Conservation (phyloP, 2,113 vertebrate genomes). For the Mormyrus iriodes region DNA sequence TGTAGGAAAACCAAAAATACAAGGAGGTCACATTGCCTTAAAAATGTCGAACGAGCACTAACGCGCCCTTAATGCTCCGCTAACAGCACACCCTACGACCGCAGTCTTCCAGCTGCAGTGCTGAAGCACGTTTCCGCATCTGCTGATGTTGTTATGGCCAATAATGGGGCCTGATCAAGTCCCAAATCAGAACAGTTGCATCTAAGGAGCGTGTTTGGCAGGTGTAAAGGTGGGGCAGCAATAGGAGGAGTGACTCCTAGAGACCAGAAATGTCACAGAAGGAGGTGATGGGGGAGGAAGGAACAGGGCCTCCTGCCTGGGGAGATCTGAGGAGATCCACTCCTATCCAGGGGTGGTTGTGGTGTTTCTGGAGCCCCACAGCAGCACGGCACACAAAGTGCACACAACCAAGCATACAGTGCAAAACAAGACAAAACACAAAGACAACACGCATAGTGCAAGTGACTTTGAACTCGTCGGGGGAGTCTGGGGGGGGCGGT, state of each 20-base stretch:
- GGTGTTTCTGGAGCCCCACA: not conserved
- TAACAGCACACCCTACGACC: not conserved
- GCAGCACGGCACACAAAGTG: not conserved
- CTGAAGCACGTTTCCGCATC: not conserved
- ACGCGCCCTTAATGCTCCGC: not conserved
- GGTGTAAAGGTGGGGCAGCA: not conserved
- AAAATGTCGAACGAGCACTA: slow-evolving; percentile 12
- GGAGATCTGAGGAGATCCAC: not conserved
- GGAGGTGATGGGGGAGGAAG: not conserved
- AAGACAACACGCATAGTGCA: not conserved
- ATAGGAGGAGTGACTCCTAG: not conserved
- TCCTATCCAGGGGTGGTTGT: not conserved
- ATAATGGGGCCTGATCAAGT: not conserved
- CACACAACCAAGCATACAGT: not conserved
- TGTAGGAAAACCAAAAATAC: not conserved
- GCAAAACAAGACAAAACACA: not conserved
- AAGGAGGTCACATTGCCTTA: not conserved
- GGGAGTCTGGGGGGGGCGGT: not conserved
- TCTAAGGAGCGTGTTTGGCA: not conserved
- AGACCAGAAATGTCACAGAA: not conserved
- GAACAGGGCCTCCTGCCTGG: not conserved
- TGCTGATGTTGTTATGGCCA: not conserved
- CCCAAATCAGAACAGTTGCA: not conserved
- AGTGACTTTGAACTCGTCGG: not conserved
- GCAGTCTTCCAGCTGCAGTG: too few relatives aligned